A percentile compares a stretch with the other conserved stretches of the same genome.
Conservation (phyloP, 2,797 vertebrate genomes). For the Heteromormyrus szaboi region DNA sequence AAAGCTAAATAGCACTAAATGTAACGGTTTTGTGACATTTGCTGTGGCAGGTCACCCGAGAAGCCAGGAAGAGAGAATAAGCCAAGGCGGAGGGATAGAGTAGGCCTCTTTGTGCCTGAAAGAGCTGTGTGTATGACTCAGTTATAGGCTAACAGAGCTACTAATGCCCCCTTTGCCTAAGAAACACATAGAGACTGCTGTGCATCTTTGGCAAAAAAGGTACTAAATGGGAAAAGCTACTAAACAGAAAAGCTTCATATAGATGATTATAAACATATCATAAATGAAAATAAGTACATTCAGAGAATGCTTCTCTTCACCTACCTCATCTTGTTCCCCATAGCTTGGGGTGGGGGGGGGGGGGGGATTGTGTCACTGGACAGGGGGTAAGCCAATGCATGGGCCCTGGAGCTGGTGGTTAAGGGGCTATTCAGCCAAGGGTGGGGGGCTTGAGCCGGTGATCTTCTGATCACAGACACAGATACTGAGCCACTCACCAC, state of each 20-base stretch:
- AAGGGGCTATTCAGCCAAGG: not conserved
- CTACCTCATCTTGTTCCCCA: not conserved
- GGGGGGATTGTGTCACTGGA: not conserved
- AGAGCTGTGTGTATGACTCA: not conserved
- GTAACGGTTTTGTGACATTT: constrained; percentile 3
- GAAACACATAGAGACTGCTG: not conserved
- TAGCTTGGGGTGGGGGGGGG: not conserved
- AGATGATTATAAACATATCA: not conserved
- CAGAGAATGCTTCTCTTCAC: not conserved
- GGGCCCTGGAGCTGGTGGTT: not conserved
- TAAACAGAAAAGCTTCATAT: not conserved
- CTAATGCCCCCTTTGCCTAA: not conserved
- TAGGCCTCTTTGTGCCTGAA: not conserved
- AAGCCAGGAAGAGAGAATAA: not conserved
- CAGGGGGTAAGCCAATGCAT: not conserved
- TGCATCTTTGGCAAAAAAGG: not conserved
- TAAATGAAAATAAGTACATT: not conserved
- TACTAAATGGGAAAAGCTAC: not conserved
- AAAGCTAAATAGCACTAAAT: not conserved
- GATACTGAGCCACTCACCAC: not conserved
- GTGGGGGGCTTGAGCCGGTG: not conserved
- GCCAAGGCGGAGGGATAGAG: not conserved
- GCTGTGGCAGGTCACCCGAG: not conserved
- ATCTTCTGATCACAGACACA: not conserved
- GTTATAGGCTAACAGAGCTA: not conserved